These are phyloP conservation scores for Pycnomerus fuliginosus DNA, from an alignment of 2,888 invertebrate species.

Conservation along the genomic window DNA sequence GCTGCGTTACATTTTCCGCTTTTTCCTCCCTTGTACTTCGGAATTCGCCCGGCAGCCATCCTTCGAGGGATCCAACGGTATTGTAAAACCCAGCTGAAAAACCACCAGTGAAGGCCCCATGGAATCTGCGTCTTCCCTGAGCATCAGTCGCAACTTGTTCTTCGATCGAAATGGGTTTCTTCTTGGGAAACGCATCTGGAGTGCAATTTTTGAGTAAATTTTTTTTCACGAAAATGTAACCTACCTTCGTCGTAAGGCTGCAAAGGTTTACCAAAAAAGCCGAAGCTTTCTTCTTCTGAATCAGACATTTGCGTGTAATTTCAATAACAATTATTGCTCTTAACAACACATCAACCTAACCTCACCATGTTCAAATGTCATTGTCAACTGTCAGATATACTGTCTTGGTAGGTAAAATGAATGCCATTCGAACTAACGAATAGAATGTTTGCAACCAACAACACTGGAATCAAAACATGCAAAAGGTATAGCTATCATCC, in stretches of 20 bases:
- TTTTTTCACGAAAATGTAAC: conserved; percentile 8
- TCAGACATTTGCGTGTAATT: too few species aligned
- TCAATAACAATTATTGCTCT: too few species aligned
- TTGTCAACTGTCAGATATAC: too few species aligned
- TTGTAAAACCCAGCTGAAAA: conserved; percentile 98
- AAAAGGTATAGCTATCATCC: too few species aligned
- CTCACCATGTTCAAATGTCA: too few species aligned
- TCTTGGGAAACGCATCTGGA: conserved; percentile 75
- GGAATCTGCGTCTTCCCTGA: conserved; percentile 88
- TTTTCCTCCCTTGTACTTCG: conserved; percentile 83
- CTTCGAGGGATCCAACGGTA: conserved; percentile 93
- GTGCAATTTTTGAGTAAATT: neutral
- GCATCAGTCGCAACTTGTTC: conserved; percentile 91
- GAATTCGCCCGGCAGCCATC: conserved; percentile 89
- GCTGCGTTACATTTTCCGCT: conserved; percentile 59
- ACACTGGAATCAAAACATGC: too few species aligned
- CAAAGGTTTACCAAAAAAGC: conserved; percentile 76
- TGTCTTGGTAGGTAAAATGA: too few species aligned
- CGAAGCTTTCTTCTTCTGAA: conserved; percentile 67
- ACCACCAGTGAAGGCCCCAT: conserved; percentile 97
- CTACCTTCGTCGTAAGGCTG: conserved; percentile 83
- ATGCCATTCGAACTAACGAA: too few species aligned
- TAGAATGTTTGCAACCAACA: too few species aligned
- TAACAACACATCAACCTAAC: too few species aligned
- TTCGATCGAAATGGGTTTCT: conserved; percentile 74